Evolutionary conservation across 2,888 invertebrate genomes (phyloP), one percentile per base, ranked within the genome.

Genomic region (Drosophila kuntzei): DNA sequence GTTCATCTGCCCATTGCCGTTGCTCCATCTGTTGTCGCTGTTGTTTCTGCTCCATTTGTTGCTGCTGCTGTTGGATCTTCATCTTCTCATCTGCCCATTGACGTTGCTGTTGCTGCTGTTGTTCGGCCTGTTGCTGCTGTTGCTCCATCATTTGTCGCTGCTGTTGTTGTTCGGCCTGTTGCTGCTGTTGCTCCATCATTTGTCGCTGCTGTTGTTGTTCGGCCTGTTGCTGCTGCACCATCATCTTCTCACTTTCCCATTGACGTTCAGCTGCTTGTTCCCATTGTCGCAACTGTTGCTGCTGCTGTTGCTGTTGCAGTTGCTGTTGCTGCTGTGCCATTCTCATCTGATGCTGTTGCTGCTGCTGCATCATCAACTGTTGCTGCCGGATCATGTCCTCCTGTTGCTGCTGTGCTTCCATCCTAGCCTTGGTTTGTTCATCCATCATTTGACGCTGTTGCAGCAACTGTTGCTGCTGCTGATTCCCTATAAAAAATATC

Each of bases 1-100:
- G 47, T n/a, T 76, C 64, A 8, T 68, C 59, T 0, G 44, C 43
- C 77, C 64, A 67, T 16, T 74, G 69, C 0, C 63, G 51, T 20
- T 12, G 34, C n/a, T 60, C 66, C 18, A 27, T n/a, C n/a, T 41
- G 59, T 29, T 46, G 46, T 16, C 18, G 47, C 20, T 36, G 29
- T 29, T 20, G 46, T 27, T 64, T 66, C 8, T 34, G 18, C 44
- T 61, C 66, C 16, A 22, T n/a, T 34, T 71, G 64, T 32, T 63
- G 57, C 18, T 59, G 72, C 22, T 54, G 67, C 47, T n/a, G n/a
- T n/a, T n/a, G n/a, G n/a, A 36, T n/a, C 4, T 29, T n/a, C 50
- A 34, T 36, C 3, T 50, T 36, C 2, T 61, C 61, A 12, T 50
- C 61, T 1, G 32, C 25, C 49, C 34, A 47, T 27, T 64, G 61